Percentiles rank a stretch among this genome's conserved stretches.
These are phyloP conservation scores for Calephelis nemesis DNA, from an alignment of 1,140 invertebrate species.

Conservation along the genomic window DNA sequence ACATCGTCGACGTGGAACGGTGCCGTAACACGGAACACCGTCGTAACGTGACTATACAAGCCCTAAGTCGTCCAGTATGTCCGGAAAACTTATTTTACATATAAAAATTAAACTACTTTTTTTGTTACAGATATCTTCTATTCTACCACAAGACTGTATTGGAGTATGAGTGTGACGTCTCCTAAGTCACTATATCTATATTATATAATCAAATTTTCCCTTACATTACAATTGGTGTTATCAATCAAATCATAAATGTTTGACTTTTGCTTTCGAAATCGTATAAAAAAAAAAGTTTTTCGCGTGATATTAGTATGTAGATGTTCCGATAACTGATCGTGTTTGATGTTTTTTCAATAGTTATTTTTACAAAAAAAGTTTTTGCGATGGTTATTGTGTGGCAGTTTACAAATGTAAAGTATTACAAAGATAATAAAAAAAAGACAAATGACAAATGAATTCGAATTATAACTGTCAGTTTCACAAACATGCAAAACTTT, in stretches of 20 bases:
- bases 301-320: slow-evolving; percentile 66
- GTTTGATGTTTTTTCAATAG: slow-evolving; percentile 26
- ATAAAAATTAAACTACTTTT: slow-evolving; percentile 10
- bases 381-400: too few relatives aligned
- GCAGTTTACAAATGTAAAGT: too few relatives aligned
- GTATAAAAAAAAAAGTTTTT: slow-evolving; percentile 29
- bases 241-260: slow-evolving; percentile 11
- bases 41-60: too few relatives aligned
- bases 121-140: slow-evolving; percentile 88
- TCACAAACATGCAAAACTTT: background rate
- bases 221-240: slow-evolving; percentile 16
- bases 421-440: too few relatives aligned
- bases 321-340: slow-evolving; percentile 37
- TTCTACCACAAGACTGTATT: slow-evolving; percentile 96
- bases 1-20: too few relatives aligned
- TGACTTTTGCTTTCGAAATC: slow-evolving; percentile 15
- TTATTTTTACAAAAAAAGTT: background rate
- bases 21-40: too few relatives aligned
- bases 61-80: too few relatives aligned
- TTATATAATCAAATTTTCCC: background rate
- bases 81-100: background rate
- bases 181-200: slow-evolving; percentile 34
- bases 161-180: slow-evolving; percentile 83
- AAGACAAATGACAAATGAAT: too few relatives aligned
- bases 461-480: too few relatives aligned